Percentiles rank a stretch among this genome's conserved stretches.
phyloP scores from a whole-genome alignment of 2,113 vertebrate genomes.

The Bolborhynchus lineola region DNA sequence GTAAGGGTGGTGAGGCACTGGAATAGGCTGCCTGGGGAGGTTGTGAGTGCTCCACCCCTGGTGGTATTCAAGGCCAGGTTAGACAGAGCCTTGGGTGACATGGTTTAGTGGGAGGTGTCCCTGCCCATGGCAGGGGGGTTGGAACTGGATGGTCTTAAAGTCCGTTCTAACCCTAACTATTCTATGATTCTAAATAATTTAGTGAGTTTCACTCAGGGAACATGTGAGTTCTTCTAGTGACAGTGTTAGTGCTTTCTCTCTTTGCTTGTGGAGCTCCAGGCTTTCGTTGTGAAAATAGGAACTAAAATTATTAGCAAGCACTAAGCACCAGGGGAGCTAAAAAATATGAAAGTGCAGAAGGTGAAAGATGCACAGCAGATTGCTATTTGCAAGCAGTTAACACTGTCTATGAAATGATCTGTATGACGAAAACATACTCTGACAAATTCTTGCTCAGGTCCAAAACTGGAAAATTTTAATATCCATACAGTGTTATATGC shows the following conservation, averaged over 20 bases:
- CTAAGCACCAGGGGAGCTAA: neutral
- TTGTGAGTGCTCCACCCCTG: no score
- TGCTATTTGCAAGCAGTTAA: neutral
- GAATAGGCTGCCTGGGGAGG: no score
- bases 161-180: no score
- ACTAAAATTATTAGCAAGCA: neutral
- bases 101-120: no score
- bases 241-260: neutral
- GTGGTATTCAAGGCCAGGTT: no score
- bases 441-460: neutral
- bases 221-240: neutral
- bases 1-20: no score
- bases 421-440: rapidly evolving
- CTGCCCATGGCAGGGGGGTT: no score
- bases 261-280: neutral
- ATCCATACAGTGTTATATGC: neutral
- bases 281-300: neutral
- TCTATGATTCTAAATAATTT: neutral
- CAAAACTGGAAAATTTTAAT: neutral
- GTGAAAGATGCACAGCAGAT: neutral
- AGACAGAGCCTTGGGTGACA: no score
- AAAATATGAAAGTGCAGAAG: neutral
- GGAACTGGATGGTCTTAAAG: no score
- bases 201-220: neutral
- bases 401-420: neutral